A percentile compares a stretch with the other conserved stretches of the same genome.
Evolutionary conservation across 2,797 vertebrate genomes (phyloP).

Genomic region (Centropyge bicolor): DNA sequence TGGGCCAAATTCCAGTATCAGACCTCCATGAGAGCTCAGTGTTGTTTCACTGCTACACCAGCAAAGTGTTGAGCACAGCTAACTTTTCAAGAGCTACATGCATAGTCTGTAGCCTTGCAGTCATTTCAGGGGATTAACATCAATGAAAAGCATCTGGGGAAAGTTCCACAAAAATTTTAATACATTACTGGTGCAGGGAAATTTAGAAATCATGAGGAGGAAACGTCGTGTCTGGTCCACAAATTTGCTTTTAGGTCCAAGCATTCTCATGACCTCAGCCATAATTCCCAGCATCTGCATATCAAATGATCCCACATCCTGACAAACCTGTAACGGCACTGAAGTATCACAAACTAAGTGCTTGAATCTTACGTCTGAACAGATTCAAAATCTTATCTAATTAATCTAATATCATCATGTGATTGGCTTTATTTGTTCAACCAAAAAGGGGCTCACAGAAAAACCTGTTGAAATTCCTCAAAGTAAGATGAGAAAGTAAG

Average conservation of each 20-base stretch:
- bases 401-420: no score
- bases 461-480: no score
- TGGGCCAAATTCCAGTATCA: neutral
- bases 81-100: slow-evolving; percentile 8
- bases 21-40: slow-evolving; percentile 1
- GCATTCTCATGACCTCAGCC: neutral
- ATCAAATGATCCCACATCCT: neutral
- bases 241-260: neutral
- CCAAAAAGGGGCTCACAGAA: no score
- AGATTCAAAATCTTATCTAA: neutral
- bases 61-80: neutral
- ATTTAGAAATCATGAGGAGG: neutral
- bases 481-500: no score
- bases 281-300: neutral
- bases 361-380: neutral
- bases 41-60: neutral
- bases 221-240: neutral
- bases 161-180: neutral
- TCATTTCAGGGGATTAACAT: slow-evolving; percentile 10
- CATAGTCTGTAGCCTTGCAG: neutral
- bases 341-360: neutral
- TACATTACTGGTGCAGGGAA: slow-evolving; percentile 4
- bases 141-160: neutral
- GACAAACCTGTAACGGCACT: neutral
- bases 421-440: neutral